A percentile compares a stretch with the other conserved stretches of the same genome.
These are phyloP conservation scores for Onychomys torridus DNA, from an alignment of 2,797 vertebrate species.

Conservation along the genomic window DNA sequence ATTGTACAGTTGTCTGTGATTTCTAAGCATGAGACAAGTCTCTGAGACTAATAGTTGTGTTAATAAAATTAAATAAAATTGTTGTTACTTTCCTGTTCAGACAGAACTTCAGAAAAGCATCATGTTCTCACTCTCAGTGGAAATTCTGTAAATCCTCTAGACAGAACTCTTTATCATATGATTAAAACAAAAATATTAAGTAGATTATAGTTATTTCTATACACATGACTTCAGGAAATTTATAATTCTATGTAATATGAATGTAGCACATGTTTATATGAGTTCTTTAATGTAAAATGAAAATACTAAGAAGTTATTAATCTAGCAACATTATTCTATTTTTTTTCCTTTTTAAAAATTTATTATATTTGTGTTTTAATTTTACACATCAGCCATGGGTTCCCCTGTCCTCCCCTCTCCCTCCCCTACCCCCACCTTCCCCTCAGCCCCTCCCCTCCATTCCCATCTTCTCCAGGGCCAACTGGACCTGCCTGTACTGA, in stretches of 20 bases:
- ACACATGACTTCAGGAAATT: rapidly evolving
- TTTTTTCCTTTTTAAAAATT: too few species aligned
- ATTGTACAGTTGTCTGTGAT: not conserved
- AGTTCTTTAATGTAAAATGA: not conserved
- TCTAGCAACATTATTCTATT: not conserved
- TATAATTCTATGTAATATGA: not conserved
- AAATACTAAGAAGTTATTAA: not conserved
- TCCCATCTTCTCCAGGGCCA: too few species aligned
- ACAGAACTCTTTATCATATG: not conserved
- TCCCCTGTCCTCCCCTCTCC: too few species aligned
- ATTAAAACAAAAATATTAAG: not conserved
- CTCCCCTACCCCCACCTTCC: too few species aligned
- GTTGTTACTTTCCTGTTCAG: not conserved
- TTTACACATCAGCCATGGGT: too few species aligned
- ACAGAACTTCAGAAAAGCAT: not conserved
- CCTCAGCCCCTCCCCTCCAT: too few species aligned
- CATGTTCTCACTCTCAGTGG: not conserved
- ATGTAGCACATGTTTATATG: not conserved
- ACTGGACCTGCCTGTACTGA: too few species aligned
- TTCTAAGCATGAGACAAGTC: not conserved
- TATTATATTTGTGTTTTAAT: too few species aligned
- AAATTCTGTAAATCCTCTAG: not conserved
- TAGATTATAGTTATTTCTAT: not conserved
- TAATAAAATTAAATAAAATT: not conserved
- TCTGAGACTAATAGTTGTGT: not conserved